Percentiles rank a stretch among this genome's conserved stretches.
Conservation (phyloP, 2,797 vertebrate genomes). For the Sparidentex hasta region DNA sequence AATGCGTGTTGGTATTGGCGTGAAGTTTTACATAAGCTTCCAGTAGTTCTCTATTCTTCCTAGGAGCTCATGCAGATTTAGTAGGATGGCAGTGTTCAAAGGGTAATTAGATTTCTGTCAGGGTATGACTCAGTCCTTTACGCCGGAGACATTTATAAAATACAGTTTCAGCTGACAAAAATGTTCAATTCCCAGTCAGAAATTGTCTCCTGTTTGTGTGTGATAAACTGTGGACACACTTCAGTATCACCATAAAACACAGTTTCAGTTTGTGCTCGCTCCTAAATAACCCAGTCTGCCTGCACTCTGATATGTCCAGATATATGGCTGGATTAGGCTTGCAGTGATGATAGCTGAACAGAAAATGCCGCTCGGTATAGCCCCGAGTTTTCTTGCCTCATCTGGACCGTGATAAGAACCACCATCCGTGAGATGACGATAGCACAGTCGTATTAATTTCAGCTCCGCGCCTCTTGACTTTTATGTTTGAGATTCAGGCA, state of each 20-base stretch:
- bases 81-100: not conserved
- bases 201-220: conserved; percentile 2
- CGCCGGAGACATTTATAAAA: not conserved
- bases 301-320: conserved; percentile 35
- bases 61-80: conserved; percentile 3
- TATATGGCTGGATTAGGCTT: conserved; percentile 34
- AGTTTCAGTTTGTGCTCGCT: conserved; percentile 33
- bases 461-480: conserved; percentile 44
- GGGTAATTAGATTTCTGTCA: not conserved
- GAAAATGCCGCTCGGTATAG: conserved; percentile 21
- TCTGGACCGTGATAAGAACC: conserved; percentile 51
- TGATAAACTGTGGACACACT: conserved; percentile 36
- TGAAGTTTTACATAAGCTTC: conserved; percentile 4
- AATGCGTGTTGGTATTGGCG: not conserved
- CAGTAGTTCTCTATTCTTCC: not conserved
- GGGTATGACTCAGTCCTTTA: not conserved
- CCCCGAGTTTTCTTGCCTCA: conserved; percentile 17
- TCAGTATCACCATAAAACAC: conserved; percentile 18
- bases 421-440: conserved; percentile 42
- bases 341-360: conserved; percentile 13
- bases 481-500: conserved; percentile 53
- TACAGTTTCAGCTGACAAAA: conserved; percentile 7
- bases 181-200: conserved; percentile 19
- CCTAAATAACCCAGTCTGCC: conserved; percentile 39
- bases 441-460: conserved; percentile 54